These are phyloP conservation scores for Myotis daubentonii DNA, from an alignment of 2,797 vertebrate species.

Conservation along the genomic window DNA sequence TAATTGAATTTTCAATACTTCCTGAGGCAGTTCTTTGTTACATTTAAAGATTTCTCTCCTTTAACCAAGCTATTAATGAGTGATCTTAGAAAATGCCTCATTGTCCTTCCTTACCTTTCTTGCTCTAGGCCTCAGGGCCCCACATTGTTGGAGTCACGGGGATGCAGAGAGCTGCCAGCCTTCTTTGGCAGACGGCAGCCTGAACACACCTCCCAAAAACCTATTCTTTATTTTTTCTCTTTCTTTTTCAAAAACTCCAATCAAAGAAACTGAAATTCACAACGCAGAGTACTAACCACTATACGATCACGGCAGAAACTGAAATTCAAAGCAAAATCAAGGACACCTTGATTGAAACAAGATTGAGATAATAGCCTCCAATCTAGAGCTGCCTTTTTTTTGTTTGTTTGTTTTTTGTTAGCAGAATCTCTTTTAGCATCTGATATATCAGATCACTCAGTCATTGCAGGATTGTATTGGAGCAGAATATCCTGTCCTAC, in stretches of 20 bases:
- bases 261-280: conserved; percentile 33
- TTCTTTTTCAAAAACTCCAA: neutral
- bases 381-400: neutral
- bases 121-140: neutral
- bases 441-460: neutral
- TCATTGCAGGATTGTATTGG: neutral
- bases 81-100: neutral
- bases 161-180: neutral
- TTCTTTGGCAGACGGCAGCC: neutral
- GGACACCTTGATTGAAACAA: conserved; percentile 6
- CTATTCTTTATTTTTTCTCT: neutral
- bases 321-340: conserved; percentile 48
- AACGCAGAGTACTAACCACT: too few relatives aligned
- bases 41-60: neutral
- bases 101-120: neutral
- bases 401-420: neutral
- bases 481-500: neutral
- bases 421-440: neutral
- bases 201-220: neutral
- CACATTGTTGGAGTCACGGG: fast-evolving
- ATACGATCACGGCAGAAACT: too few relatives aligned
- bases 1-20: neutral
- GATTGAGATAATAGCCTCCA: neutral
- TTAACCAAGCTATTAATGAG: neutral
- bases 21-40: neutral